A percentile compares a stretch with the other conserved stretches of the same genome.
These are phyloP conservation scores for Ptyas mucosa DNA, from an alignment of 2,113 vertebrate species.

Conservation along the genomic window DNA sequence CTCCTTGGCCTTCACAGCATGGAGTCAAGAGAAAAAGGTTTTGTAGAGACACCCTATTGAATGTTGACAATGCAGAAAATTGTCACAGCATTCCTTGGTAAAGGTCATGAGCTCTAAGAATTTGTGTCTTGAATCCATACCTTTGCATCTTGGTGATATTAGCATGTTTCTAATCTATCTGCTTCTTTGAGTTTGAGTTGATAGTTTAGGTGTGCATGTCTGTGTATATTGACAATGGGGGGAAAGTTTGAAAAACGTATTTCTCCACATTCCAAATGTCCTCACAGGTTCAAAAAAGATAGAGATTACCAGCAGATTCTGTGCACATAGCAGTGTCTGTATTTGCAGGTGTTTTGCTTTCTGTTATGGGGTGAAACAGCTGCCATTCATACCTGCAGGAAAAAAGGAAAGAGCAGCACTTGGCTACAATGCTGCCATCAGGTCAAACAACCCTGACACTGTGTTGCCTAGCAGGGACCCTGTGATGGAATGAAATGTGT, in stretches of 20 bases:
- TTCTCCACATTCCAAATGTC: background rate
- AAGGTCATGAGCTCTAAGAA: background rate
- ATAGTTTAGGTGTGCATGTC: background rate
- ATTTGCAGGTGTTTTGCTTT: background rate
- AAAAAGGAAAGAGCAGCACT: background rate
- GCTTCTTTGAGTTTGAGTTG: background rate
- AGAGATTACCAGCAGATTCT: background rate
- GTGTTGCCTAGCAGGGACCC: conserved; percentile 25
- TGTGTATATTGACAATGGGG: background rate
- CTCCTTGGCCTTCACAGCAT: background rate
- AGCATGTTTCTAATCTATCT: background rate
- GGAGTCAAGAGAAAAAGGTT: background rate
- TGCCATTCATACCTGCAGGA: background rate
- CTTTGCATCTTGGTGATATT: background rate
- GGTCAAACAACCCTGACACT: background rate
- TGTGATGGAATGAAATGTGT: background rate
- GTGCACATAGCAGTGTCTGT: background rate
- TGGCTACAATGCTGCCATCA: background rate
- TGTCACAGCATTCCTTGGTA: background rate
- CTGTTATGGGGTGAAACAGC: background rate
- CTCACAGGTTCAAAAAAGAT: background rate
- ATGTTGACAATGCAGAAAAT: background rate
- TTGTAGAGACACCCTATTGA: background rate
- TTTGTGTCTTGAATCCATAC: background rate
- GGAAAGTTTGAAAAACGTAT: background rate